Evolutionary conservation across 2,888 invertebrate species (phyloP).

Genomic region (Phaonia tiefii): DNA sequence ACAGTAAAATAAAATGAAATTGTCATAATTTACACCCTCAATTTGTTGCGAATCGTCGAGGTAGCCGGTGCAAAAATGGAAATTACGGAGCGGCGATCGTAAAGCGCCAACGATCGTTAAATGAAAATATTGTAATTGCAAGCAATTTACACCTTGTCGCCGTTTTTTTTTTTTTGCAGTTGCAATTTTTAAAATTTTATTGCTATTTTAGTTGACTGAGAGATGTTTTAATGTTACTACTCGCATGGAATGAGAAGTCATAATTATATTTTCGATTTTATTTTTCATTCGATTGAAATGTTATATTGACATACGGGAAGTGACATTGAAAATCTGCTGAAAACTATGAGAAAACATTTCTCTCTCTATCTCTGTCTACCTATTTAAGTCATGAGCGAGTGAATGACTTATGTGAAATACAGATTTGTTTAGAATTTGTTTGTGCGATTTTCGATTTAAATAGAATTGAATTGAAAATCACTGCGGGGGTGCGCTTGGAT

Average conservation of each 20-base stretch:
- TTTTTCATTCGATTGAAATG: background rate
- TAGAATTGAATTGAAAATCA: conserved; percentile 45
- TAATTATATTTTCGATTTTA: conserved; percentile 1
- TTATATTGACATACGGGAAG: conserved; percentile 50
- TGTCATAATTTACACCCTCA: conserved; percentile 36
- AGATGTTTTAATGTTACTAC: conserved; percentile 9
- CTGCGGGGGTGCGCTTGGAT: conserved; percentile 58
- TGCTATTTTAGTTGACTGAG: background rate
- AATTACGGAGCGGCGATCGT: conserved; percentile 1
- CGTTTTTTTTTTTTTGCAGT: conserved; percentile 15
- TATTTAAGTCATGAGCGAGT: too few relatives aligned
- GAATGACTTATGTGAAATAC: background rate
- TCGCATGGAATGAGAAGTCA: background rate
- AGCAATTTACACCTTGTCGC: conserved; percentile 60
- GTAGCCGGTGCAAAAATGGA: conserved; percentile 13
- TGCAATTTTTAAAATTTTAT: conserved; percentile 18
- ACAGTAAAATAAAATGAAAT: background rate
- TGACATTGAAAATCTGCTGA: conserved; percentile 50
- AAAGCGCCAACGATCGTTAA: background rate
- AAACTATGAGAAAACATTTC: too few relatives aligned
- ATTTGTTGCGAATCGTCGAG: background rate
- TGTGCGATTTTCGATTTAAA: background rate
- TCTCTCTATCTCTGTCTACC: too few relatives aligned
- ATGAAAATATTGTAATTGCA: conserved; percentile 44
- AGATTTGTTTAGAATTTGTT: conserved; percentile 46